phyloP scores from a whole-genome alignment of 2,113 vertebrate genomes.

The Tenrec ecaudatus region DNA sequence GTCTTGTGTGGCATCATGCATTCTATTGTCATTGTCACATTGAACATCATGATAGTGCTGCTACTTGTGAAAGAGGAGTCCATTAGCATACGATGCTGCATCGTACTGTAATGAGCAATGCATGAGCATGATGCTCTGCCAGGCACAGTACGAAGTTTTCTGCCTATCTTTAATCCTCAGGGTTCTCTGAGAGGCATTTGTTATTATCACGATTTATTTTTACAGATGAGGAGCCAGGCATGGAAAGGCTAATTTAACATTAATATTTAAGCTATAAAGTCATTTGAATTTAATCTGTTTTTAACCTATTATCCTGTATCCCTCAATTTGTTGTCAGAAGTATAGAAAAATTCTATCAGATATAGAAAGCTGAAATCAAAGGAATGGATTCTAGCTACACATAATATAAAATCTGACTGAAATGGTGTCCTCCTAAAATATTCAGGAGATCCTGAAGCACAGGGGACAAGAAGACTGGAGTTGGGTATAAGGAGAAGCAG shows the following conservation, averaged over 20 bases:
- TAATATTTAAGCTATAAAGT: constrained; percentile 8
- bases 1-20: background rate
- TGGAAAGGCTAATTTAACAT: constrained; percentile 1
- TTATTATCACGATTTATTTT: background rate
- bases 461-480: background rate
- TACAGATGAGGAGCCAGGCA: background rate
- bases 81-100: background rate
- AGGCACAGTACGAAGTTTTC: background rate
- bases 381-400: background rate
- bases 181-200: background rate
- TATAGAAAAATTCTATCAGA: background rate
- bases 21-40: background rate
- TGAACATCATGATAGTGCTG: background rate
- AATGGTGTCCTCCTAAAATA: background rate
- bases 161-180: background rate
- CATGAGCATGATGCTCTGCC: background rate
- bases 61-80: background rate
- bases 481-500: background rate
- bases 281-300: constrained; percentile 3
- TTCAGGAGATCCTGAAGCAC: constrained; percentile 3
- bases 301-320: background rate
- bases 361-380: constrained; percentile 14
- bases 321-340: background rate
- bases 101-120: background rate
- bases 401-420: background rate